Percentiles rank a stretch among this genome's conserved stretches.
These are phyloP conservation scores for Alectura lathami DNA, from an alignment of 2,113 vertebrate genomes.

Conservation along the genomic window DNA sequence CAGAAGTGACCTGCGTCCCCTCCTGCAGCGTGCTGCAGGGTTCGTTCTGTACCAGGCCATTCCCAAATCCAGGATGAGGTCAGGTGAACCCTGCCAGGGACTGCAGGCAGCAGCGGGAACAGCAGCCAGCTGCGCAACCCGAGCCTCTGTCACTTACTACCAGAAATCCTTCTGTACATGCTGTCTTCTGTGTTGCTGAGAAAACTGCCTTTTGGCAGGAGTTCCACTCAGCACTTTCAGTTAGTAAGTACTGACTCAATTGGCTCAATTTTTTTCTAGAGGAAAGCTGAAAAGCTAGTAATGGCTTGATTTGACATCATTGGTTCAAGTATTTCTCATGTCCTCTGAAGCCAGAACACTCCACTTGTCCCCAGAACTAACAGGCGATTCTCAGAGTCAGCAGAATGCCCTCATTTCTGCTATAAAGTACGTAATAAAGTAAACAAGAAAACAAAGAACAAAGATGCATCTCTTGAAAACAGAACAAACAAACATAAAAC, in stretches of 20 bases:
- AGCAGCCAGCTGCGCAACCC: background rate
- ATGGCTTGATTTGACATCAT: background rate
- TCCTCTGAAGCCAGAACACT: background rate
- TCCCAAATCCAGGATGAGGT: background rate
- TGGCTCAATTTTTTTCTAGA: background rate
- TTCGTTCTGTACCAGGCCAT: background rate
- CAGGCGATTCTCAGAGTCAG: background rate
- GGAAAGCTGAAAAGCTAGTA: background rate
- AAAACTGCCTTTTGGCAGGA: background rate
- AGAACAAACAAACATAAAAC: background rate
- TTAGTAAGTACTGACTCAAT: background rate
- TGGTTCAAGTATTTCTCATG: background rate
- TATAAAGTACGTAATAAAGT: background rate
- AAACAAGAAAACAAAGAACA: background rate
- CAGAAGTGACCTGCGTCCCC: background rate
- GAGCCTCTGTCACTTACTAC: background rate
- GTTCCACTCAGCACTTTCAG: background rate
- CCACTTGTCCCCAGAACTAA: background rate
- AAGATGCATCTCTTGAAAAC: background rate
- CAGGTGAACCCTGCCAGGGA: accelerated
- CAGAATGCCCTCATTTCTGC: background rate
- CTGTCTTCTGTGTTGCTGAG: background rate
- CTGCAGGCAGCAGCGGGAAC: background rate
- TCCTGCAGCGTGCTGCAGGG: background rate
- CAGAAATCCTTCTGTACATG: background rate